Evolutionary conservation across 2,797 vertebrate genomes (phyloP).

Genomic region (Limnodromus scolopaceus): DNA sequence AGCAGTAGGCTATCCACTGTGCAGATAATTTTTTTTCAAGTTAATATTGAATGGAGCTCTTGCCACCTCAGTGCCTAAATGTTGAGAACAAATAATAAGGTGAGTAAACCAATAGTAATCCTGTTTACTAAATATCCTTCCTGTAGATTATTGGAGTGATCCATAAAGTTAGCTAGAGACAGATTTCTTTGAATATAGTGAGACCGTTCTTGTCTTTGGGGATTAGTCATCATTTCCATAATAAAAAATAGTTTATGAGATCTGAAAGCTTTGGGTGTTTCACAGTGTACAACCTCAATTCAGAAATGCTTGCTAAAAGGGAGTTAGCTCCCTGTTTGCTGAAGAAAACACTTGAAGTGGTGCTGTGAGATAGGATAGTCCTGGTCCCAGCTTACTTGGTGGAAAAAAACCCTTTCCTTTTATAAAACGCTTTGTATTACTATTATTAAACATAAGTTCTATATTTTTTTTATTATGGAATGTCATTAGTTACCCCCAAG

Average conservation of each 20-base stretch:
- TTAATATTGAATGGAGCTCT: background rate
- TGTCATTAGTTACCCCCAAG: background rate
- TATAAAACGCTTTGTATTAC: background rate
- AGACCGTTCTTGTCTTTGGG: background rate
- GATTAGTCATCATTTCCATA: background rate
- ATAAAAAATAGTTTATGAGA: background rate
- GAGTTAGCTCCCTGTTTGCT: background rate
- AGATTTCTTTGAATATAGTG: background rate
- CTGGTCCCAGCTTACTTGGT: background rate
- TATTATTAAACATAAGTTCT: background rate
- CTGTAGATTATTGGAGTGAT: background rate
- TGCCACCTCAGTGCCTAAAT: background rate
- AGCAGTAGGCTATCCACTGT: background rate
- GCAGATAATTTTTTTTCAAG: background rate
- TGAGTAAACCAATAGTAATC: background rate
- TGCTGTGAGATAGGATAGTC: background rate
- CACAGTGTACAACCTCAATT: background rate
- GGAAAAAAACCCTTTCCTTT: background rate
- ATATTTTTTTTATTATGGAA: accelerated
- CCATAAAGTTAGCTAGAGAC: background rate
- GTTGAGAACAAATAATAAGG: background rate
- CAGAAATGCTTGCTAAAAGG: background rate
- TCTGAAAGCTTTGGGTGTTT: background rate
- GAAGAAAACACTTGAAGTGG: background rate
- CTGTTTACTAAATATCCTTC: background rate